These are phyloP conservation scores for Porites australiensis DNA, from an alignment of 64 coral and sea anemone genomes.

Conservation along the genomic window DNA sequence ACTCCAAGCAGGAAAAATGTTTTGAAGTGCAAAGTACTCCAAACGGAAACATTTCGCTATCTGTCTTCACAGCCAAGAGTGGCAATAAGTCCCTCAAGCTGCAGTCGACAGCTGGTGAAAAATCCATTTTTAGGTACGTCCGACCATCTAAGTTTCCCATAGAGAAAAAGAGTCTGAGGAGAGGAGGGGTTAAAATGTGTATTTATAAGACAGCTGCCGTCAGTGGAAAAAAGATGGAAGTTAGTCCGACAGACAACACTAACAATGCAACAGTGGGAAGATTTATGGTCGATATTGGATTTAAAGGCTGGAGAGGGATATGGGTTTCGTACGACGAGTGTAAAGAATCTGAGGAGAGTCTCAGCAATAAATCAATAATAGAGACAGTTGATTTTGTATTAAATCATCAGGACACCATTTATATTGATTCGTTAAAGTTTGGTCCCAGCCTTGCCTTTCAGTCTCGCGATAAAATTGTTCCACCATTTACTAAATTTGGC, in stretches of 20 bases:
- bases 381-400: background rate
- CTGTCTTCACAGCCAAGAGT: background rate
- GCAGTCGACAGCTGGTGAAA: background rate
- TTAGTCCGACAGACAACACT: background rate
- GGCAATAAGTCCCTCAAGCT: background rate
- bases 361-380: background rate
- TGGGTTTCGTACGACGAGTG: constrained; percentile 37
- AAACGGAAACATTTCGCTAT: no score
- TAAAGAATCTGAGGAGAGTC: background rate
- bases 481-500: constrained; percentile 2
- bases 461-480: constrained; percentile 30
- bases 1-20: no score
- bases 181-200: constrained; percentile 47
- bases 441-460: background rate
- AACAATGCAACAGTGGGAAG: background rate
- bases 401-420: background rate
- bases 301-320: constrained; percentile 53
- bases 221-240: background rate
- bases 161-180: background rate
- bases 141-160: background rate
- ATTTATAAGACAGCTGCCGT: constrained; percentile 2
- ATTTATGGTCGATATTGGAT: background rate
- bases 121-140: background rate
- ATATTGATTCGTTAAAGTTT: constrained; percentile 36
- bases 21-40: no score